These are phyloP conservation scores for Stenurella melanura DNA, from an alignment of 2,888 invertebrate species.

Conservation along the genomic window DNA sequence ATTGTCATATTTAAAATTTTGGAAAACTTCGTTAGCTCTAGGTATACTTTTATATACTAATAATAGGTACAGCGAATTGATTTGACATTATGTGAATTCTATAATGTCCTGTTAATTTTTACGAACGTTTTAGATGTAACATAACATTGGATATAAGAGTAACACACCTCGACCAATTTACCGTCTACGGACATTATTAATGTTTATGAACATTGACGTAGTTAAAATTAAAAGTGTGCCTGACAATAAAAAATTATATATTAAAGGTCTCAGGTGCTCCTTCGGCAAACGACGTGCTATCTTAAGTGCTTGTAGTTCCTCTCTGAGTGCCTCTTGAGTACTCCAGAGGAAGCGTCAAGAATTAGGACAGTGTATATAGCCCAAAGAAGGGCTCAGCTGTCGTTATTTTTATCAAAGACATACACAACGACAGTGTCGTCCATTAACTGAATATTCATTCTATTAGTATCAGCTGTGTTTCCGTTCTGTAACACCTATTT, in stretches of 20 bases:
- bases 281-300: conserved; percentile 40
- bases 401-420: conserved; percentile 64
- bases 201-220: background rate
- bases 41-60: too few relatives aligned
- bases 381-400: conserved; percentile 64
- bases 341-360: conserved; percentile 45
- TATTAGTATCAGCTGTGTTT: conserved; percentile 62
- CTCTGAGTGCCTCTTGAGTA: conserved; percentile 44
- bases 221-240: background rate
- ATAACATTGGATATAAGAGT: too few relatives aligned
- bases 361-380: conserved; percentile 49
- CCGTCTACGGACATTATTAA: background rate
- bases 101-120: too few relatives aligned
- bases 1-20: too few relatives aligned
- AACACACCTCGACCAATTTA: background rate
- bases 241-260: conserved; percentile 36
- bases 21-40: too few relatives aligned
- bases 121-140: too few relatives aligned
- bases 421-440: conserved; percentile 56
- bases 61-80: too few relatives aligned
- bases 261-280: conserved; percentile 49
- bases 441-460: conserved; percentile 62
- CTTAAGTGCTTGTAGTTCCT: conserved; percentile 48
- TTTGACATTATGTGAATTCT: too few relatives aligned
- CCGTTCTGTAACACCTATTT: conserved; percentile 55